Conservation (phyloP, 2,888 invertebrate species). For the Agrochola circellaris region DNA sequence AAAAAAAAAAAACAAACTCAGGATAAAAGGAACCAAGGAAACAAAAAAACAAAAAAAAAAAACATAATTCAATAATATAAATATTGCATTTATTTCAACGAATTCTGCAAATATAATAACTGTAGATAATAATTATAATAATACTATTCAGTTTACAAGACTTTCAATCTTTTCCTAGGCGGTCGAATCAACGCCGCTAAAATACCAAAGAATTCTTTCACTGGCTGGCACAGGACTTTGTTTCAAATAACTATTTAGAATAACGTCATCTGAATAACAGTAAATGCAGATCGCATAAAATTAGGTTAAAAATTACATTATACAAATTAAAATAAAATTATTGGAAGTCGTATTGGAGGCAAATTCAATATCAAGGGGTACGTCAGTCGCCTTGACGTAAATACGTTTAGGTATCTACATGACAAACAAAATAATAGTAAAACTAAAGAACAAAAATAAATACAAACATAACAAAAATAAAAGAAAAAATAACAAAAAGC, state of each 20-base stretch:
- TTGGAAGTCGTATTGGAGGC: slow-evolving; percentile 89
- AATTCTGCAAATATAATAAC: slow-evolving; percentile 90
- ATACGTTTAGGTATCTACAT: slow-evolving; percentile 79
- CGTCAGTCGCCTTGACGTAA: slow-evolving; percentile 77
- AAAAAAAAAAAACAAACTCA: slow-evolving; percentile 79
- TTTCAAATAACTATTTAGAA: slow-evolving; percentile 84
- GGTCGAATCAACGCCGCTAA: slow-evolving; percentile 72
- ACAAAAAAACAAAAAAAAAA: slow-evolving; percentile 82
- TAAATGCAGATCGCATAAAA: slow-evolving; percentile 89
- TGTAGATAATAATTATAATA: slow-evolving; percentile 90
- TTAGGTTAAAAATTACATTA: slow-evolving; percentile 87
- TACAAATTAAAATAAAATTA: slow-evolving; percentile 88
- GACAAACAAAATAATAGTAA: slow-evolving; percentile 85
- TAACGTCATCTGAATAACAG: slow-evolving; percentile 88
- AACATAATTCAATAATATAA: slow-evolving; percentile 91
- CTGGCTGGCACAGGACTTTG: slow-evolving; percentile 88
- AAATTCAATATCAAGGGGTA: slow-evolving; percentile 82
- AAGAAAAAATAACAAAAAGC: slow-evolving; percentile 80
- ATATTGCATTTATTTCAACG: slow-evolving; percentile 91
- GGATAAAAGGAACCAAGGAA: slow-evolving; percentile 86
- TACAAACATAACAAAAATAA: slow-evolving; percentile 89
- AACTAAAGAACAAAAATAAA: slow-evolving; percentile 89
- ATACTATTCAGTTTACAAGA: slow-evolving; percentile 90
- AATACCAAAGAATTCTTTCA: slow-evolving; percentile 82
- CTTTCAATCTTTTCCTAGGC: slow-evolving; percentile 83